Evolutionary conservation across 1,140 invertebrate genomes (phyloP), one percentile per base, ranked within the genome.

Genomic region (Holcopasites calliopsidis): DNA sequence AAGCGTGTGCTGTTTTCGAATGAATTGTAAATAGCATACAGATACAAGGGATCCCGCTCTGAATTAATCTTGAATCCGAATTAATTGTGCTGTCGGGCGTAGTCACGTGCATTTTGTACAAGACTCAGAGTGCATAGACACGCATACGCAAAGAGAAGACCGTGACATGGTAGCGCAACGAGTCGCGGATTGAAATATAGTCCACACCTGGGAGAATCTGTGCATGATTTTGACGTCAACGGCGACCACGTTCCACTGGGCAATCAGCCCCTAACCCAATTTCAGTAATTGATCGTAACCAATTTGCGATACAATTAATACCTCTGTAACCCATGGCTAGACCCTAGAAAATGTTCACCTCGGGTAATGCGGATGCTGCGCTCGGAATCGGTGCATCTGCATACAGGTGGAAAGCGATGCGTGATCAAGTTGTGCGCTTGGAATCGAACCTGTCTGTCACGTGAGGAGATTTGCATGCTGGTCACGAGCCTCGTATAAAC

Each of bases 191-290:
- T 60, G 58, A 76, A 81, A 80, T 77, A 65, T 42, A 54, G 35
- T 2, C n/a, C 42, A 49, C 64, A 66, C 44, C 58, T 70, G 62
- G 65, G 21, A n/a, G 38, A 61, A 50, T 11, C 28, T 65, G 35
- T 64, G 28, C 26, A 18, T 3, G 21, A 47, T 69, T 76, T 82
- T 88, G 86, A 87, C 83, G 85, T 86, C 82, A 85, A 81, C 58
- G 74, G 64, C 58, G 82, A 79, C 80, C 86, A 85, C 74, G 84
- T 87, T 81, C 85, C 76, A 88, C 84, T 89, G 83, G 84, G 83
- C 85, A 85, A 84, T 83, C 77, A 71, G 79, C 79, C 77, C 38
- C 70, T 80, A 87, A 78, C 86, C 81, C 81, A 86, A 88, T 85
- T 85, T 87, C 85, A 88, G 81, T 83, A 80, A 88, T 86, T 82